Conservation (phyloP, 2,113 vertebrate species). For the Donacobius atricapilla region DNA sequence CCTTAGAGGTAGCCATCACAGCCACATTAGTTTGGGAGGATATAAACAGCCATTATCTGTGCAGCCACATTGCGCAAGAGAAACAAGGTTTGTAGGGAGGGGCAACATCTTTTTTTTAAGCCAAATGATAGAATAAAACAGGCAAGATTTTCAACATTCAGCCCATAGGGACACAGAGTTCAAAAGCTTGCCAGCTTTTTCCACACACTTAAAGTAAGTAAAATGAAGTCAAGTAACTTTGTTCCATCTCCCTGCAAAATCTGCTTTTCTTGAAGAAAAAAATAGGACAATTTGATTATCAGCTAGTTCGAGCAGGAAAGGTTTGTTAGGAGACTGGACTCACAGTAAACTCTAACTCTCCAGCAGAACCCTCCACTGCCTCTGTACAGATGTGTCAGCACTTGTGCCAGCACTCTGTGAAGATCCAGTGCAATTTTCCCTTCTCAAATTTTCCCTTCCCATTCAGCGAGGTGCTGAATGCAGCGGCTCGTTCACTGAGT, state of each 20-base stretch:
- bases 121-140: background rate
- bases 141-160: background rate
- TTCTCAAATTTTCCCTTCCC: background rate
- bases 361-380: background rate
- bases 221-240: background rate
- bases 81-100: background rate
- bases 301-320: background rate
- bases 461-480: background rate
- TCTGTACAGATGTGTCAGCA: background rate
- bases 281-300: background rate
- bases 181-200: slow-evolving; percentile 1
- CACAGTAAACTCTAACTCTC: background rate
- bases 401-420: background rate
- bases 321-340: background rate
- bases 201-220: background rate
- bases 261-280: background rate
- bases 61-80: background rate
- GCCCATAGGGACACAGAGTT: background rate
- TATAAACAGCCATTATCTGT: background rate
- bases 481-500: background rate
- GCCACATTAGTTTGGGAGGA: background rate
- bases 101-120: background rate
- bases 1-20: background rate
- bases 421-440: background rate
- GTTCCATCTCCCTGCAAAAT: background rate